phyloP scores from a whole-genome alignment of 2,888 invertebrate species.

The Bedellia somnulentella region DNA sequence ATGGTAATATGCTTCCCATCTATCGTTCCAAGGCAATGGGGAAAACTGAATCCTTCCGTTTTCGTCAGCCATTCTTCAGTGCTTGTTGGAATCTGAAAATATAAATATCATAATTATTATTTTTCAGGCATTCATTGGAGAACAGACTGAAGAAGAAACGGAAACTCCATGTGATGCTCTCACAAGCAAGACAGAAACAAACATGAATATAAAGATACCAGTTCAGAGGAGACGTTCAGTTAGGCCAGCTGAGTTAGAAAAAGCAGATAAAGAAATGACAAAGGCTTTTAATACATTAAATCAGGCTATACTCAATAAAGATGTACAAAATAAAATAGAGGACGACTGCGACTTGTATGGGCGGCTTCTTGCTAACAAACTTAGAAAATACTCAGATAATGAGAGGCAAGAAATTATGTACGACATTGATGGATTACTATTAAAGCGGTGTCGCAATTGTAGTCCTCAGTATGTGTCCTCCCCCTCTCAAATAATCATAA shows the following conservation, averaged over 20 bases:
- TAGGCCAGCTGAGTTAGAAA: constrained; percentile 8
- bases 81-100: background rate
- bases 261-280: constrained; percentile 7
- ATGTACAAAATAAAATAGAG: constrained; percentile 6
- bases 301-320: constrained; percentile 6
- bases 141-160: background rate
- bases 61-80: background rate
- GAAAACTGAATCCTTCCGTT: constrained; percentile 1
- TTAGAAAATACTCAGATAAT: constrained; percentile 6
- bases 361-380: constrained; percentile 6
- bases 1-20: constrained; percentile 1
- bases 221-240: constrained; percentile 7
- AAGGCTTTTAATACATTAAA: constrained; percentile 4
- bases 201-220: too few species aligned
- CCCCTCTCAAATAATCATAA: background rate
- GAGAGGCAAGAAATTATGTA: constrained; percentile 1
- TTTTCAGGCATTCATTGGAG: background rate
- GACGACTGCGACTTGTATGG: constrained; percentile 8
- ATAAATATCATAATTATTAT: background rate
- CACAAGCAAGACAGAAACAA: background rate
- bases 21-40: too few species aligned
- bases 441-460: constrained; percentile 1
- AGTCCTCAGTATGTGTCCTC: background rate
- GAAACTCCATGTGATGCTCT: background rate
- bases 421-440: constrained; percentile 3